These are phyloP conservation scores for Dicyrtomina minuta DNA, from an alignment of 2,888 invertebrate species.

Conservation along the genomic window DNA sequence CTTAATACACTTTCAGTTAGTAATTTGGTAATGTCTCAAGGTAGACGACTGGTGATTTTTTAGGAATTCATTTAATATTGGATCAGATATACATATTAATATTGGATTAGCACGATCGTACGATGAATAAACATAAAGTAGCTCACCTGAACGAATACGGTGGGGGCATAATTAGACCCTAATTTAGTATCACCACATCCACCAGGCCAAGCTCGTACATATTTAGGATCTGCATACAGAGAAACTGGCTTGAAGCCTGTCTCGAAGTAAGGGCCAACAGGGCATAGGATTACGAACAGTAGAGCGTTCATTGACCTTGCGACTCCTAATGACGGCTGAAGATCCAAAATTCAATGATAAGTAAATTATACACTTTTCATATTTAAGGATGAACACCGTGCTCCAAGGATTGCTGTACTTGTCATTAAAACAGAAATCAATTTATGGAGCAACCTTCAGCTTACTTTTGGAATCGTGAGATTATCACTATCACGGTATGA, in stretches of 20 bases:
- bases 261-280: conserved; percentile 91
- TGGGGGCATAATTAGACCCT: conserved; percentile 90
- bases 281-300: conserved; percentile 86
- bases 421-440: no score
- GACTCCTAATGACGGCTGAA: conserved; percentile 89
- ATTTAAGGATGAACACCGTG: no score
- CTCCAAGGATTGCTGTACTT: no score
- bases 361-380: no score
- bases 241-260: conserved; percentile 72
- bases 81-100: background rate
- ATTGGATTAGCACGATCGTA: background rate
- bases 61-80: background rate
- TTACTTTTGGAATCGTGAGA: no score
- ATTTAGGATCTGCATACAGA: conserved; percentile 87
- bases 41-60: no score
- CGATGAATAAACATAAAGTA: no score
- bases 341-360: conserved; percentile 20
- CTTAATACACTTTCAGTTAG: no score
- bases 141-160: conserved; percentile 69
- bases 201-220: conserved; percentile 73
- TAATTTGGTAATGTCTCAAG: background rate
- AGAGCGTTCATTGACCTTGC: conserved; percentile 82
- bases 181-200: conserved; percentile 93
- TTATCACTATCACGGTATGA: no score
- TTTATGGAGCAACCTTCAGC: no score